Evolutionary conservation across 2,797 vertebrate genomes (phyloP), one percentile per base, ranked within the genome.

Genomic region (Crax fasciolata): DNA sequence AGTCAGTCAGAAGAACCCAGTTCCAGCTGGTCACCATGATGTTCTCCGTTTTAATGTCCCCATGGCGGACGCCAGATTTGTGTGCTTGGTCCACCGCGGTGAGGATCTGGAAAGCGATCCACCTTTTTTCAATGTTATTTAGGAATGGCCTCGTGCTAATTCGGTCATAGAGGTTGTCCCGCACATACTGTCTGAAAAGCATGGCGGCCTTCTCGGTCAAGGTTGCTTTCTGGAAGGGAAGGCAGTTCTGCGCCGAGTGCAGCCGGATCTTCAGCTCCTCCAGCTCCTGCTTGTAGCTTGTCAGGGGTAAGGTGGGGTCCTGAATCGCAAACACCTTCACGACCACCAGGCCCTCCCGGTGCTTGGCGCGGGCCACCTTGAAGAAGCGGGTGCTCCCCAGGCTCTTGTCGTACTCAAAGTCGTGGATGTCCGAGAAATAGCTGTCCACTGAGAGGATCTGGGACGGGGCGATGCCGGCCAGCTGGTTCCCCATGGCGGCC

Each of bases 11-110:
- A 92, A 99, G 98, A 70, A 99, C 99, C 99, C 99, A 99, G 97
- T 99, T 99, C 99, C 99, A 99, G 98, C 99, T 99, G 81, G 99
- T 99, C 90, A 99, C 99, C 99, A 99, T 99, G 71, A 99, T 98
- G 44, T 99, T 99, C 96, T 99, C 99, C 0, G 99, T 99, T 97
- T 99, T 99, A 81, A 99, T 99, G 96, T 99, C 99, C 2, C 99
- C 99, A 0, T 99, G 99, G 28, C 99, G 98, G 17, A 99, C 99
- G 8, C 99, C 99, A 1, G 99, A 99, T 63, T 98, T 99, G 98
- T 99, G 99, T 0, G 99, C 99, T 95, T 99, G 99, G 94, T 99
- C 99, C 63, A 99, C 99, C 0, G 99, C 99, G 0, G 98, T 99
- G 41, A 99, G 98, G 92, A 99, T 98, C 98, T 99, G 99, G 97